Base-by-base conservation (phyloP, 2,113 vertebrate genomes). In the Castor canadensis region DNA sequence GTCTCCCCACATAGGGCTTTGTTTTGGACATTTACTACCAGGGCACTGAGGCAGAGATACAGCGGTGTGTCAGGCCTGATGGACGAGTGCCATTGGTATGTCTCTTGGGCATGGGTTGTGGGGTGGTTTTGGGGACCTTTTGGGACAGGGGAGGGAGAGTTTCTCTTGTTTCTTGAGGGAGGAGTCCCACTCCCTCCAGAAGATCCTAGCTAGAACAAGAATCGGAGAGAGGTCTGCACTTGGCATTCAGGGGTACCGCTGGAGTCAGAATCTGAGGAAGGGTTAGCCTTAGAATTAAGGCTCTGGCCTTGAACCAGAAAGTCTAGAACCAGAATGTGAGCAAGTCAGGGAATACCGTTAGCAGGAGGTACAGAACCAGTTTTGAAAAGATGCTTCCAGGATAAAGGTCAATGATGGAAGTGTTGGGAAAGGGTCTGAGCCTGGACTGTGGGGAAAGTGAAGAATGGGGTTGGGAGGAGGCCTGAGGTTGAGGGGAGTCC, bases 11-110 rank as follows among this genome's bases (percentile, higher is more conserved):
- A 99, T 30, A 99, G 99, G 99, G 98, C 35, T 66, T 97, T 9
- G 99, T 99, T 85, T 73, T 10, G 3, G 98, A 99, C 98, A 99
- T 99, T 96, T 95, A 99, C 96, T 99, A 99, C 97, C 99, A 91
- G 91, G 99, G 99, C 81, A 98, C 99, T 0, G 97, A 98, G 67
- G 98, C 98, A 43, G 98, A 98, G 98, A 99, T 99, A 86, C 98
- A 89, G 38, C 98, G 62, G 73, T 99, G 99, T 0, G 47, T 97
- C 0, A 94, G 98, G 97, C 96, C 97, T 2, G 99, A 99, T 1
- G 98, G 99, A 92, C 99, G 97, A 0, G 99, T 99, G 66, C 99
- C 99, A 0, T 97, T 99, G 99, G 99, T 99, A 98, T 4, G 95
- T 69, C 76, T 87, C 30, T 69, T n/a, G 67, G 62, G 35, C 66